Percentiles rank a stretch among this genome's conserved stretches.
phyloP scores from a whole-genome alignment of 2,797 vertebrate genomes.

The Microctenopoma steveboyesi region DNA sequence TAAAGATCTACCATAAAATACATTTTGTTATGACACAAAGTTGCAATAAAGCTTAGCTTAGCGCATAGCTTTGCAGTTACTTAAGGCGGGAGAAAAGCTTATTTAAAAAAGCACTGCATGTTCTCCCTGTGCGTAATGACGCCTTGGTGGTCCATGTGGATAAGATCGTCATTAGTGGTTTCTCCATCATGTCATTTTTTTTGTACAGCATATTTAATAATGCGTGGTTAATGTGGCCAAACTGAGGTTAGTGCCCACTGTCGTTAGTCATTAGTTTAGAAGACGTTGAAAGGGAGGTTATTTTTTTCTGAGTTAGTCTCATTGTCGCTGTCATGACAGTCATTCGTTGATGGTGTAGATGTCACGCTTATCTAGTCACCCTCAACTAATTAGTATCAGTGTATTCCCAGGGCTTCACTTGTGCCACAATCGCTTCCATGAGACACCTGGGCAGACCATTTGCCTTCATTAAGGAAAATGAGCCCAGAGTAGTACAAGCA shows the following conservation, averaged over 20 bases:
- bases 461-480: not conserved
- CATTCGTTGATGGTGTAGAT: slow-evolving; percentile 22
- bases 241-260: slow-evolving; percentile 8
- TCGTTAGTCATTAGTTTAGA: slow-evolving; percentile 5
- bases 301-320: slow-evolving; percentile 7
- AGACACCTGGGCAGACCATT: not conserved
- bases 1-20: not conserved
- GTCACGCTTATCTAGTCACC: slow-evolving; percentile 26
- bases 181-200: slow-evolving; percentile 36
- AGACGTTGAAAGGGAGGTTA: not conserved
- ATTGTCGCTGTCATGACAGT: slow-evolving; percentile 43
- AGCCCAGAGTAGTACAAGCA: too few species aligned
- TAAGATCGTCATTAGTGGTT: slow-evolving; percentile 49
- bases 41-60: slow-evolving; percentile 24
- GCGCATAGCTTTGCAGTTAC: slow-evolving; percentile 33
- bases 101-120: slow-evolving; percentile 32
- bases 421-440: not conserved
- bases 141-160: slow-evolving; percentile 70
- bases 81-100: slow-evolving; percentile 25
- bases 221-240: slow-evolving; percentile 11
- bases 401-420: slow-evolving; percentile 5
- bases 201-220: slow-evolving; percentile 44
- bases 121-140: slow-evolving; percentile 49
- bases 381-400: slow-evolving; percentile 23
- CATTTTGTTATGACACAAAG: not conserved